Percentiles rank a stretch among this genome's conserved stretches.
Evolutionary conservation across 2,113 vertebrate species (phyloP).

Genomic region (Sinocyclocheilus anshuiensis): DNA sequence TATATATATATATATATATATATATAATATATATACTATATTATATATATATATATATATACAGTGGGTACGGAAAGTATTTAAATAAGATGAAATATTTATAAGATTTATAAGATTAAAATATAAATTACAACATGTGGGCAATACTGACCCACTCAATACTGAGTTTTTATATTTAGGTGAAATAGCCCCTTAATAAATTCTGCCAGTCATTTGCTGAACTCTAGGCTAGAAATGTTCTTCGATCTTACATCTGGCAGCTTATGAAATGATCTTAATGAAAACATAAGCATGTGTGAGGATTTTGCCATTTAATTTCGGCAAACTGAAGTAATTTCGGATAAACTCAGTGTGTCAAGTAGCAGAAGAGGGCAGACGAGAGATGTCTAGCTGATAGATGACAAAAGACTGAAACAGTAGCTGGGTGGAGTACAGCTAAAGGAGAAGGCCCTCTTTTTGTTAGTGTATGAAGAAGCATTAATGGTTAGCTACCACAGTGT

Average conservation of each 20-base stretch:
- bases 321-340: neutral
- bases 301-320: neutral
- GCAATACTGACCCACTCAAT: too few species aligned
- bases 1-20: too few species aligned
- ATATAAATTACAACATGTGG: too few species aligned
- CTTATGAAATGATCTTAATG: neutral
- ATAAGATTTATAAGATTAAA: too few species aligned
- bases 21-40: too few species aligned
- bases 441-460: neutral
- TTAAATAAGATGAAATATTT: too few species aligned
- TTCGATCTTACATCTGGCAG: neutral
- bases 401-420: slow-evolving; percentile 24
- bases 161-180: neutral
- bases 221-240: neutral
- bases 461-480: neutral
- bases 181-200: neutral
- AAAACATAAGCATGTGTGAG: neutral
- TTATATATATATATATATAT: too few species aligned
- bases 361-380: neutral
- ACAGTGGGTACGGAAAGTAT: too few species aligned
- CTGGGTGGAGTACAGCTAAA: slow-evolving; percentile 20
- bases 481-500: neutral
- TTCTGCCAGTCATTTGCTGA: neutral
- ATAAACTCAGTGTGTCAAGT: neutral
- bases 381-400: neutral